Base-by-base conservation (phyloP, 2,797 vertebrate genomes). In the Crypturellus tataupa region DNA sequence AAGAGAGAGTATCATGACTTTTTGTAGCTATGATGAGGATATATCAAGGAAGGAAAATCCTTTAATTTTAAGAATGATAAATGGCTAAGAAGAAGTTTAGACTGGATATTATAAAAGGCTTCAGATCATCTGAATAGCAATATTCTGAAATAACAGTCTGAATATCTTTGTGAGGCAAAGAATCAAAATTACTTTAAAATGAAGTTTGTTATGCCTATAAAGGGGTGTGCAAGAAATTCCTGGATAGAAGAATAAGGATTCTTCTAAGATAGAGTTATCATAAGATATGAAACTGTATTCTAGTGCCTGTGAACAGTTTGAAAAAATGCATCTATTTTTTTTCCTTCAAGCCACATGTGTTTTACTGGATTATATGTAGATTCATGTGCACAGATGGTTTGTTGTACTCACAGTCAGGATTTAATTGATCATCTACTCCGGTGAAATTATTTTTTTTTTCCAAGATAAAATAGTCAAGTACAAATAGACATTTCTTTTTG, bases 61-160 rank as follows among this genome's bases (percentile, higher is more conserved):
- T 90, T 69, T 79, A 44, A 46, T 62, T 88, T 90, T 69, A 78
- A 46, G 29, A 81, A 65, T 44, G n/a, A 77, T 76, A 88, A 90
- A 87, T 46, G 19, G 3, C 25, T 84, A 42, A 49, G 58, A 58
- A 51, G 56, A 84, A 58, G 1, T 80, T 90, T 76, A 81, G 58
- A 18, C 17, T 64, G 23, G 20, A 5, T 80, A 25, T 84, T 80
- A 70, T 21, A 64, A n/a, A 80, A 68, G 10, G 17, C 71, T 84
- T 81, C 25, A 58, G 25, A 72, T 81, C 0, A 76, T 46, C 59
- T 93, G 40, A 5, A 1, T 6, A 81, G 8, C 44, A 59, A 84
- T 79, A 7, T 85, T 78, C 27, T 76, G n/a, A 72, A 93, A 69
- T 58, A 67, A 55, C 8, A 5, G 49, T 20, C 21, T 78, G 47